These are phyloP conservation scores for Platycheirus rosarum DNA, from an alignment of 2,888 invertebrate genomes.

Conservation along the genomic window DNA sequence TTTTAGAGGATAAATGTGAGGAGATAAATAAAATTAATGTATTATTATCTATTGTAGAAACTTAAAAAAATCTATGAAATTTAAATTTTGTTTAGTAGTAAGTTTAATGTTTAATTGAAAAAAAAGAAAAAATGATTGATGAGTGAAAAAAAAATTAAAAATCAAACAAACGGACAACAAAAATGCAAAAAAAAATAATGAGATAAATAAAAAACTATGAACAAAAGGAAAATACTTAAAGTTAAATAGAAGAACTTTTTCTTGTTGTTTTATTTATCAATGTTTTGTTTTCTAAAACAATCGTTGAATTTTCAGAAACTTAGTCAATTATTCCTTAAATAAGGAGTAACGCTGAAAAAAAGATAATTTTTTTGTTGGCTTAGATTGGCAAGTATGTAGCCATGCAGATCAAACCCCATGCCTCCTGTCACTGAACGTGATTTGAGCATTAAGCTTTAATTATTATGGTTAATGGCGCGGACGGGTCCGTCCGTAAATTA, in stretches of 20 bases:
- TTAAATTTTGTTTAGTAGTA: conserved; percentile 65
- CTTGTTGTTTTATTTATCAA: conserved; percentile 5
- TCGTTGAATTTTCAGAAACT: too few relatives aligned
- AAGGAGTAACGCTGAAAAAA: too few relatives aligned
- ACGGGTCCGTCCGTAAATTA: too few relatives aligned
- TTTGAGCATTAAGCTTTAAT: too few relatives aligned
- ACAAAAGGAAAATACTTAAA: conserved; percentile 47
- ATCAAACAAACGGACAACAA: conserved; percentile 53
- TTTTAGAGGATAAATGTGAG: conserved; percentile 47
- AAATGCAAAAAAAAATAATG: conserved; percentile 53
- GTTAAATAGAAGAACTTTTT: conserved; percentile 28
- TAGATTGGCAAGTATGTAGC: too few relatives aligned
- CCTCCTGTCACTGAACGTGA: too few relatives aligned
- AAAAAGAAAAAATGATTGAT: conserved; percentile 35
- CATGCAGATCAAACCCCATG: too few relatives aligned
- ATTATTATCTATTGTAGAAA: conserved; percentile 66
- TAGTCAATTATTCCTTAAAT: too few relatives aligned
- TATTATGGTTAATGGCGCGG: too few relatives aligned
- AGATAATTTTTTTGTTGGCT: too few relatives aligned
- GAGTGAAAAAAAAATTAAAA: conserved; percentile 54
- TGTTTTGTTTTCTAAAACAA: too few relatives aligned
- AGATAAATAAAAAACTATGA: conserved; percentile 13
- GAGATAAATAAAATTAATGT: conserved; percentile 51
- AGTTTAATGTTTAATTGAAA: conserved; percentile 67
- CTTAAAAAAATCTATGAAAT: conserved; percentile 42